Conservation (phyloP, 2,113 vertebrate genomes). For the Rhombomys opimus region DNA sequence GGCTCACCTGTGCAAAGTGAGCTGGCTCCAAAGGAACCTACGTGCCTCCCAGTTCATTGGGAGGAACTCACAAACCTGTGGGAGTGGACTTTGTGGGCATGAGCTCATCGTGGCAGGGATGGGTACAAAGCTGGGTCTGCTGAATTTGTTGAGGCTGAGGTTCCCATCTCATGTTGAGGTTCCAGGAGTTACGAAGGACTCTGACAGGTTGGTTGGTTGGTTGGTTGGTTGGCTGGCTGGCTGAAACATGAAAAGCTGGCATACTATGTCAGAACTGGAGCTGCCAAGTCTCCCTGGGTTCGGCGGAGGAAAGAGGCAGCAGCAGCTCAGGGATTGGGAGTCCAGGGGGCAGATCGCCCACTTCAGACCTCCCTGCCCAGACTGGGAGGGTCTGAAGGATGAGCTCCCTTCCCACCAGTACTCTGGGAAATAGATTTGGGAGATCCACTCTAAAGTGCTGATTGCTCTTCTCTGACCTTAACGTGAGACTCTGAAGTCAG, state of each 20-base stretch:
- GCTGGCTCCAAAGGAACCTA: background rate
- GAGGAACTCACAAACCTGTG: background rate
- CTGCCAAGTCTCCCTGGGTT: background rate
- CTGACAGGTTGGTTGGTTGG: background rate
- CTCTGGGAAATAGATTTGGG: background rate
- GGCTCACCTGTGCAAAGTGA: background rate
- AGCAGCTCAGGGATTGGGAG: background rate
- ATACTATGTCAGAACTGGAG: background rate
- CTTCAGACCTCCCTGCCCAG: background rate
- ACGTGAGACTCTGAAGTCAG: background rate
- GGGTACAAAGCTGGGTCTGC: background rate
- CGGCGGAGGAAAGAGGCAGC: background rate
- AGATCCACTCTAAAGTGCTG: background rate
- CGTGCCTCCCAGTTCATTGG: background rate
- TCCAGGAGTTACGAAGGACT: background rate
- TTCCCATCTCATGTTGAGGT: background rate
- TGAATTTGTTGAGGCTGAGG: background rate
- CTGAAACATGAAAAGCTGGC: background rate
- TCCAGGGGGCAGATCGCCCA: background rate
- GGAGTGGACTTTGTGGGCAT: background rate
- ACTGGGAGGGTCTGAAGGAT: background rate
- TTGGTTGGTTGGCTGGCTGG: too few species aligned
- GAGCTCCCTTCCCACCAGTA: background rate
- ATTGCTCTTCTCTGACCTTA: background rate
- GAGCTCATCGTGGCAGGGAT: background rate